Evolutionary conservation across 2,888 invertebrate species (phyloP).

Genomic region (Platycnemis pennipes): DNA sequence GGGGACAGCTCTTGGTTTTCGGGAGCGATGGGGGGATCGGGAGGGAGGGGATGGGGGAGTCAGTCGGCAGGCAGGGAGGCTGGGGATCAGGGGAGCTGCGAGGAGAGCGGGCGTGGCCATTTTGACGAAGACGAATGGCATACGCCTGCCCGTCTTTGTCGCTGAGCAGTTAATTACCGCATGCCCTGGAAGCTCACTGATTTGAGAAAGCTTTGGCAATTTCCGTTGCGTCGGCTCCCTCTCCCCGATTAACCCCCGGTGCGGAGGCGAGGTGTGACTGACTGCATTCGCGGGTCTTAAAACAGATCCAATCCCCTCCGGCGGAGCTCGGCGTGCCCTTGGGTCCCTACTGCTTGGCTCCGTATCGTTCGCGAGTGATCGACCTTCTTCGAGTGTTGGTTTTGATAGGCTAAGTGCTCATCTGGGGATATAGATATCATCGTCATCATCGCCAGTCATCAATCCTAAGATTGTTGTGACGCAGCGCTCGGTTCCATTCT

Average conservation of each 20-base stretch:
- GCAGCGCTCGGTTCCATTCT: too few relatives aligned
- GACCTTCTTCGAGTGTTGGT: background rate
- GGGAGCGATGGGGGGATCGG: background rate
- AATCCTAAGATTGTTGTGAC: too few relatives aligned
- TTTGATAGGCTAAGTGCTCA: background rate
- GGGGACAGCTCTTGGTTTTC: background rate
- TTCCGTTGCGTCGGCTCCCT: background rate
- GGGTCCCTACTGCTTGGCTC: background rate
- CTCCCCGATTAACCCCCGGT: background rate
- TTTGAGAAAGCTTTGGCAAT: conserved; percentile 39
- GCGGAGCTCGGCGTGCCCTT: background rate
- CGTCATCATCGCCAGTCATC: too few relatives aligned
- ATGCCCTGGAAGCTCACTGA: conserved; percentile 4
- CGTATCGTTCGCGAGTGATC: background rate
- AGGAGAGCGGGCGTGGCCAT: conserved; percentile 15
- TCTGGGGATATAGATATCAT: too few relatives aligned
- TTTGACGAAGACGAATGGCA: conserved; percentile 35
- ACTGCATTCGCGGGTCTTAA: background rate
- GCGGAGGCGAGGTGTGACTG: background rate
- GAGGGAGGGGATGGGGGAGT: background rate
- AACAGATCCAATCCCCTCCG: background rate
- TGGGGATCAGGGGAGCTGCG: too few relatives aligned
- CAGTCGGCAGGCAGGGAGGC: background rate
- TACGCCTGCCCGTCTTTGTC: conserved; percentile 18
- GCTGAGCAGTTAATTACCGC: conserved; percentile 20